phyloP scores from a whole-genome alignment of 2,113 vertebrate species.

The Rafetus swinhoei region DNA sequence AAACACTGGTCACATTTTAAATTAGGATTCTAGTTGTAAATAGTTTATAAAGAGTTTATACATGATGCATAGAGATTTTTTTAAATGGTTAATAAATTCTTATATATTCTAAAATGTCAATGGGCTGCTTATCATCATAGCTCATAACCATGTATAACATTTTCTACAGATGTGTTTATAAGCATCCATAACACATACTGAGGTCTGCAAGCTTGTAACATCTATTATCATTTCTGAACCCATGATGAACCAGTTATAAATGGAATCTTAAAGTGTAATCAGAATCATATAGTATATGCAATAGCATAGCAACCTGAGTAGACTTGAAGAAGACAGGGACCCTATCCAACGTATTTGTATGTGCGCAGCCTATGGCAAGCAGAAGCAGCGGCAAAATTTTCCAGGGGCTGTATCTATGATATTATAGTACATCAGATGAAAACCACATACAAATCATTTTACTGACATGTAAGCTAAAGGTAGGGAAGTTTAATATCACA shows the following conservation, averaged over 20 bases:
- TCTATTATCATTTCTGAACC: not conserved
- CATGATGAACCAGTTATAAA: not conserved
- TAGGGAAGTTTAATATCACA: constrained; percentile 75
- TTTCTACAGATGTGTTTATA: not conserved
- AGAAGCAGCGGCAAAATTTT: constrained; percentile 31
- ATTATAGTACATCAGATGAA: constrained; percentile 24
- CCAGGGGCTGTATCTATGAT: constrained; percentile 2
- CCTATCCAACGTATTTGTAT: not conserved
- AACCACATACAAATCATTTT: constrained; percentile 73
- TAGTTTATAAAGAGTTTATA: not conserved
- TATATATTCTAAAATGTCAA: not conserved
- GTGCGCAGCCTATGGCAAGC: constrained; percentile 25
- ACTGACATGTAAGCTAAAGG: constrained; percentile 76
- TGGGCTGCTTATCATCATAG: not conserved
- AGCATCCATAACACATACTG: not conserved
- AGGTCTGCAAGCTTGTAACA: not conserved
- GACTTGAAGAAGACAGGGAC: not conserved
- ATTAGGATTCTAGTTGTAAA: not conserved
- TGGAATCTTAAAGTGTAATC: not conserved
- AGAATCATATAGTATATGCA: fast-evolving
- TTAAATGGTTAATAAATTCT: not conserved
- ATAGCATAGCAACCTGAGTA: not conserved
- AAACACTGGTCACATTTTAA: not conserved
- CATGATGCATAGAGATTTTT: not conserved
- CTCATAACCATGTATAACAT: not conserved